Percentiles rank a stretch among this genome's conserved stretches.
These are phyloP conservation scores for Wasmannia auropunctata DNA, from an alignment of 1,140 invertebrate species.

Conservation along the genomic window DNA sequence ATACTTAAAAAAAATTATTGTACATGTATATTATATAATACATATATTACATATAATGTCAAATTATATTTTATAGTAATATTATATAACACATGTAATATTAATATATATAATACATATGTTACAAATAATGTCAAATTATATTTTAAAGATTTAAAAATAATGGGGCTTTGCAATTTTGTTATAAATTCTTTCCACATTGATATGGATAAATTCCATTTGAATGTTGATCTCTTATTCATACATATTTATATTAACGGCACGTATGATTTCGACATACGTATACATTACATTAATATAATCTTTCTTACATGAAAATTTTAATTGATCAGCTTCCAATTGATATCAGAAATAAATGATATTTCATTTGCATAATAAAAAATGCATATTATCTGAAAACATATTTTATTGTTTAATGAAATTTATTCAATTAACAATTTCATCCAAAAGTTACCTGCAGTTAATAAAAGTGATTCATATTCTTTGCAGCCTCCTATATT, in stretches of 20 bases:
- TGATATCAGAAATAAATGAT: background rate
- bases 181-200: slow-evolving; percentile 84
- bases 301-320: background rate
- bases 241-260: slow-evolving; percentile 85
- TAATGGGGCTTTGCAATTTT: slow-evolving; percentile 85
- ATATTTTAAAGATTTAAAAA: slow-evolving; percentile 83
- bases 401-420: background rate
- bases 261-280: slow-evolving; percentile 86
- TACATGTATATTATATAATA: too few species aligned
- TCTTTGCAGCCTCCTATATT: too few species aligned
- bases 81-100: too few species aligned
- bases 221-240: slow-evolving; percentile 83
- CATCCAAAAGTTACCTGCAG: background rate
- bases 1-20: too few species aligned
- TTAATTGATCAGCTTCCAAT: background rate
- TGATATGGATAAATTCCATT: slow-evolving; percentile 84
- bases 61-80: too few species aligned
- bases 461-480: background rate
- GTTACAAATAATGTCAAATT: slow-evolving; percentile 82
- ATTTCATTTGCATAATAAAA: background rate
- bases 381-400: background rate
- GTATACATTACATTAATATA: background rate
- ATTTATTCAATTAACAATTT: background rate
- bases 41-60: too few species aligned
- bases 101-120: too few species aligned